Base-by-base conservation (phyloP, 2,888 invertebrate genomes). In the Cephus sareptanus region DNA sequence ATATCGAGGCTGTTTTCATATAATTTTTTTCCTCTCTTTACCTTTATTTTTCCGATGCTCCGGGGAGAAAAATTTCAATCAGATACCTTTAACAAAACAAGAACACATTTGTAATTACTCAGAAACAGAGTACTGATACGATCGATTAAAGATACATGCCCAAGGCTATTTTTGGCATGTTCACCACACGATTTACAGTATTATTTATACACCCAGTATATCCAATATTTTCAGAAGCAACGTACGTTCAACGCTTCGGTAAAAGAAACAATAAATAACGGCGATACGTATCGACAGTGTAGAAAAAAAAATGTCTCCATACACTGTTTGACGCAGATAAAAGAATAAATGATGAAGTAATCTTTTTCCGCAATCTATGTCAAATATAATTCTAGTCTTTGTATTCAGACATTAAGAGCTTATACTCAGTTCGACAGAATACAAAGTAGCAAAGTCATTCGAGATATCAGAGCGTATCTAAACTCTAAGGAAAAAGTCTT, bases 141-240 rank as follows among this genome's bases (percentile, higher is more conserved):
- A 75, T 78, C 78, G 78, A 78, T 78, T 75, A 34, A 75, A 75
- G 75, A 78, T 75, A 78, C 77, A 78, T 56, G 68, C 75, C 75
- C 69, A 74, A 56, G 78, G 78, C 75, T 35, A 69, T 34, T 78
- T 73, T 56, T 73, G 56, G 9, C 56, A 23, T 15, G 56, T 56
- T 56, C 56, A 56, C 56, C 56, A 15, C 23, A 23, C 56, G 23
- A 9, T 56, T 15, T 56, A 23, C 23, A 23, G 56, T 23, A 56
- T 56, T 56, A 56, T 56, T 56, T 56, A 6, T 56, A 56, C 56
- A 56, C 15, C 56, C 56, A 23, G 56, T 56, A 56, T 56, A 56
- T 56, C 56, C 56, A 56, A 56, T 56, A 56, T 56, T 56, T 56
- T 56, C 56, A 56, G 9, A 56, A 56, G 9, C 23, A 56, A 56